Evolutionary conservation across 2,797 vertebrate genomes (phyloP).

Genomic region (Pelobates cultripes): DNA sequence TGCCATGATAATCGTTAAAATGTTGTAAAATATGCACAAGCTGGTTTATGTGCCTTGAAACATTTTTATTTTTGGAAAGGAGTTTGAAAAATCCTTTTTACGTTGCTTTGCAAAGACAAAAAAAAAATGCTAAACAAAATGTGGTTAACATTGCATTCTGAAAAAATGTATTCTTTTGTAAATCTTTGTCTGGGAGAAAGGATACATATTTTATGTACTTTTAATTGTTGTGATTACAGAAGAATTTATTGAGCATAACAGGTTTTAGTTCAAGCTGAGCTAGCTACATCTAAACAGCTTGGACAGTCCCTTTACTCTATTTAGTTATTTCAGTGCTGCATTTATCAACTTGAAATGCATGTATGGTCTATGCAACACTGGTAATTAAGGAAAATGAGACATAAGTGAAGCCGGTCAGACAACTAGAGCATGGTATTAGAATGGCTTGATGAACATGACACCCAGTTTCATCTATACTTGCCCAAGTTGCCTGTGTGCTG

Average conservation of each 20-base stretch:
- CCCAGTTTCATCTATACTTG: neutral
- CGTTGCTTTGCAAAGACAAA: constrained; percentile 68
- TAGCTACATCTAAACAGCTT: constrained; percentile 54
- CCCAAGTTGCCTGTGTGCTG: neutral
- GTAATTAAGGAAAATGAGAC: too few species aligned
- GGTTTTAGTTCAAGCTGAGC: constrained; percentile 45
- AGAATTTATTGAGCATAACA: neutral
- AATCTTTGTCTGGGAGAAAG: constrained; percentile 55
- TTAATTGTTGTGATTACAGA: constrained; percentile 50
- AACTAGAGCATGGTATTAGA: neutral
- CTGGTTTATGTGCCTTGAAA: constrained; percentile 76
- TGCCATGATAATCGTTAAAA: constrained; percentile 64
- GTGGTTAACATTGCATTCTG: neutral
- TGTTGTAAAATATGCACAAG: constrained; percentile 73
- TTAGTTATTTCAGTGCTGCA: constrained; percentile 56
- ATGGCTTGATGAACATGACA: neutral
- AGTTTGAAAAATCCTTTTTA: constrained; percentile 62
- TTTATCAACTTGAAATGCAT: constrained; percentile 57
- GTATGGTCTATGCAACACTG: constrained; percentile 54
- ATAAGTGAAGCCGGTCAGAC: too few species aligned
- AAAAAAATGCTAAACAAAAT: neutral
- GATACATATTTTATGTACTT: constrained; percentile 72
- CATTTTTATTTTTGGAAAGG: constrained; percentile 21
- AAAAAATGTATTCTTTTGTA: too few species aligned
- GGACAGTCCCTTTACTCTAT: constrained; percentile 61